Percentiles rank a stretch among this genome's conserved stretches.
Conservation (phyloP, 2,888 invertebrate genomes). For the Hypolimnas misippus region DNA sequence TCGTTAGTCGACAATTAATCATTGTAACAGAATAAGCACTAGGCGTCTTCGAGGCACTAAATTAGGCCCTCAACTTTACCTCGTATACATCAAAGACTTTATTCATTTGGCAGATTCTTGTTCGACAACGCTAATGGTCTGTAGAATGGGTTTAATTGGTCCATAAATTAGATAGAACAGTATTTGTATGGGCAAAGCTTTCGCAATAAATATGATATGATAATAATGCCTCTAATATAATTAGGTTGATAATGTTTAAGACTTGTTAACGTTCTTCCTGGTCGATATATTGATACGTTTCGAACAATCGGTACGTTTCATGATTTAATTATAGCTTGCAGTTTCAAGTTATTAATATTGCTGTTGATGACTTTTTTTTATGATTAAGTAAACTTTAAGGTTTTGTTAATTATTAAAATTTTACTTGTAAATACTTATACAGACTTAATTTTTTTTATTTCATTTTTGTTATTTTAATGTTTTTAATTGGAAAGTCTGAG, state of each 20-base stretch:
- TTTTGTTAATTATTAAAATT: too few species aligned
- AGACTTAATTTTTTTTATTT: too few species aligned
- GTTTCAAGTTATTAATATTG: not conserved
- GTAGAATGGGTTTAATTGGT: slow-evolving; percentile 44
- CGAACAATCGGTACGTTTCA: slow-evolving; percentile 1
- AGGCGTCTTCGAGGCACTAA: slow-evolving; percentile 22
- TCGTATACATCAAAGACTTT: slow-evolving; percentile 32
- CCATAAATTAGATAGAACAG: slow-evolving; percentile 41
- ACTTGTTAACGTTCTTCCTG: slow-evolving; percentile 31
- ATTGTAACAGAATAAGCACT: not conserved
- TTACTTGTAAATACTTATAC: too few species aligned
- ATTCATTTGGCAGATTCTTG: slow-evolving; percentile 41
- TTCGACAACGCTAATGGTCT: slow-evolving; percentile 42
- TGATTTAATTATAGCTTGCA: not conserved
- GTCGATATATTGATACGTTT: slow-evolving; percentile 22
- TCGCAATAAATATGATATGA: slow-evolving; percentile 42
- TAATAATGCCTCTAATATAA: slow-evolving; percentile 35
- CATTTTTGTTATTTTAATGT: too few species aligned
- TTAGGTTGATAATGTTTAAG: slow-evolving; percentile 21
- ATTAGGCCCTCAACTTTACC: slow-evolving; percentile 31
- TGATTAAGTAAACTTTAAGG: too few species aligned
- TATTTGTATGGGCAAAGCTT: slow-evolving; percentile 40
- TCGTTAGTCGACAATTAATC: slow-evolving; percentile 1
- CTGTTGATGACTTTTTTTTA: too few species aligned
- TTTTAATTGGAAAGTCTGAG: too few species aligned